phyloP scores from a whole-genome alignment of 2,113 vertebrate species.

The Ivindomyrus marchei region DNA sequence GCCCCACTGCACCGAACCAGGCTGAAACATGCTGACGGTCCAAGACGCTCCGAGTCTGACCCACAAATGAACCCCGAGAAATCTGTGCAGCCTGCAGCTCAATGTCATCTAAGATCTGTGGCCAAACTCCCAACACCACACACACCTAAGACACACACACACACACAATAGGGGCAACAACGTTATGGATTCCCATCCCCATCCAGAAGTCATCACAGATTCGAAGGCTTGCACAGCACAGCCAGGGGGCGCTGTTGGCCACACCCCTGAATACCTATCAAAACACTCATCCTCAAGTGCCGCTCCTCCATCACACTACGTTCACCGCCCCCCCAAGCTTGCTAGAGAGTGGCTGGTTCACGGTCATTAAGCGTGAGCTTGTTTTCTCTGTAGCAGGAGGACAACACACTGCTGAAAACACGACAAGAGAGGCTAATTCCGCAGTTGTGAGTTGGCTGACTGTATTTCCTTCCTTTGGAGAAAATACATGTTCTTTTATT shows the following conservation, averaged over 20 bases:
- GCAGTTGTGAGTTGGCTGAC: background rate
- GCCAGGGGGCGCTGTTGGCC: background rate
- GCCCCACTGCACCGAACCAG: background rate
- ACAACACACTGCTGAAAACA: background rate
- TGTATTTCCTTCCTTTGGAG: background rate
- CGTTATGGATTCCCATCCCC: background rate
- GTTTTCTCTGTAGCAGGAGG: background rate
- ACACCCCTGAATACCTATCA: background rate
- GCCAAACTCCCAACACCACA: slow-evolving; percentile 13
- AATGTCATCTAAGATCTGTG: slow-evolving; percentile 47
- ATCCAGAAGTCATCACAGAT: background rate
- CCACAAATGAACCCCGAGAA: background rate
- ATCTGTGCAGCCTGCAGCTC: slow-evolving; percentile 16
- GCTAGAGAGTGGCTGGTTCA: background rate
- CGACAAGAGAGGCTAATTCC: background rate
- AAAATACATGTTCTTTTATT: background rate
- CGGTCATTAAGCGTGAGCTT: background rate
- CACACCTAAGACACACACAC: background rate
- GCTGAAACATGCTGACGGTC: background rate
- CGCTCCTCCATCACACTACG: background rate
- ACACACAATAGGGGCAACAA: background rate
- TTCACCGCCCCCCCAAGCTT: background rate
- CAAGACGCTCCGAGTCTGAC: background rate
- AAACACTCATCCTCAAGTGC: background rate
- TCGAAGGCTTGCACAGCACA: background rate